Percentiles rank a stretch among this genome's conserved stretches.
These are phyloP conservation scores for Anolis sagrei DNA, from an alignment of 2,113 vertebrate genomes.

Conservation along the genomic window DNA sequence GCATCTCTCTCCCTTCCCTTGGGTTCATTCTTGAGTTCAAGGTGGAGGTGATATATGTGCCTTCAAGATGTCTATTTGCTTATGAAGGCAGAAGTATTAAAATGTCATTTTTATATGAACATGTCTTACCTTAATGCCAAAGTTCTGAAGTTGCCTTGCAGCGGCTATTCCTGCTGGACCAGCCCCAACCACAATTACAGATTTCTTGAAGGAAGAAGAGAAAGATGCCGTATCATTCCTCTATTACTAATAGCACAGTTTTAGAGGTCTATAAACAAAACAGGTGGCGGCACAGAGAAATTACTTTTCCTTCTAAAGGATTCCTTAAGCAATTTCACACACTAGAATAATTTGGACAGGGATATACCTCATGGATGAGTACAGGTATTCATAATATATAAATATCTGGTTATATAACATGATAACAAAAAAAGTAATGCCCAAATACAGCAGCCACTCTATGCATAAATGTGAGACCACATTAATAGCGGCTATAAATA, in stretches of 20 bases:
- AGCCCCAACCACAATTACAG: conserved; percentile 90
- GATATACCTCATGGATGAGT: background rate
- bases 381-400: background rate
- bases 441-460: background rate
- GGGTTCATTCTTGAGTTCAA: no score
- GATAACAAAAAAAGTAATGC: background rate
- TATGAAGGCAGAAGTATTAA: background rate
- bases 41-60: background rate
- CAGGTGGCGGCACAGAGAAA: background rate
- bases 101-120: background rate
- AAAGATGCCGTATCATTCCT: conserved; percentile 4
- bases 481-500: background rate
- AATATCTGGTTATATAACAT: background rate
- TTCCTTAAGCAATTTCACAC: background rate
- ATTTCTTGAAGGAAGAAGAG: conserved; percentile 76
- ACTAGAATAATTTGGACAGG: background rate
- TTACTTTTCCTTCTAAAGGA: background rate
- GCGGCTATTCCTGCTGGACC: conserved; percentile 94
- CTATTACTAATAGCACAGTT: background rate
- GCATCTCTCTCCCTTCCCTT: no score
- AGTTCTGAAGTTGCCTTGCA: conserved; percentile 92
- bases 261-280: background rate
- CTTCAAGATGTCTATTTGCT: no score
- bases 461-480: background rate
- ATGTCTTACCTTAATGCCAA: conserved; percentile 90